Base-by-base conservation (phyloP, 2,113 vertebrate species). In the Psittacula cyanocephala region DNA sequence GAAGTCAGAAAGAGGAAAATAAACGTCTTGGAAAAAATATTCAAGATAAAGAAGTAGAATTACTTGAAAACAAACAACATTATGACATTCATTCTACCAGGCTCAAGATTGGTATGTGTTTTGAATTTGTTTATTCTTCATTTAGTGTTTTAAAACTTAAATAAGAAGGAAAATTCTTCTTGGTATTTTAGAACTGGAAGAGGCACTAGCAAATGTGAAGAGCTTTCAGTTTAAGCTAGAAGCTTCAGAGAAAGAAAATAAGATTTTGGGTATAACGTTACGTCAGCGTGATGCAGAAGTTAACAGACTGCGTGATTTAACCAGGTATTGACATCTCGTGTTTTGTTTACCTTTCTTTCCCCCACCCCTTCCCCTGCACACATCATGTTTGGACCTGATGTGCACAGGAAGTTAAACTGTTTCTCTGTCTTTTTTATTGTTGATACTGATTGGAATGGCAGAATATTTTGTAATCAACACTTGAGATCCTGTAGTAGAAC, bases 211-310 rank as follows among this genome's bases (percentile, higher is more conserved):
- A 97, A 98, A 97, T 16, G 70, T 98, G 97, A 98, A 98, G 91
- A 98, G 67, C 75, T 96, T 97, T 35, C 98, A 91, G 78, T 97
- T 98, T 92, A 98, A 98, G 52, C 95, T 99, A 82, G 97, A 98
- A 95, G 96, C 97, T 46, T 94, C 97, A 13, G 98, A 99, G 90
- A 98, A 97, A 72, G 98, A 99, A 95, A 99, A 98, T 68, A 96
- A 95, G n/a, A 98, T 98, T 93, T 83, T 99, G 96, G 97, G 93
- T 35, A 98, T 98, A 68, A 97, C 98, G 0, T 93, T 98, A 65
- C 98, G 98, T 86, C 98, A 98, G 92, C 98, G 97, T 72, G 98
- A 98, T 92, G 97, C 98, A 20, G 98, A 99, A 97, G 97, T 98
- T 24, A 96, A 76, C 84, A 96, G 97, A 53, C 97, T 99, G 35